Conservation (phyloP, 2,888 invertebrate species). For the Piscicola geometra region DNA sequence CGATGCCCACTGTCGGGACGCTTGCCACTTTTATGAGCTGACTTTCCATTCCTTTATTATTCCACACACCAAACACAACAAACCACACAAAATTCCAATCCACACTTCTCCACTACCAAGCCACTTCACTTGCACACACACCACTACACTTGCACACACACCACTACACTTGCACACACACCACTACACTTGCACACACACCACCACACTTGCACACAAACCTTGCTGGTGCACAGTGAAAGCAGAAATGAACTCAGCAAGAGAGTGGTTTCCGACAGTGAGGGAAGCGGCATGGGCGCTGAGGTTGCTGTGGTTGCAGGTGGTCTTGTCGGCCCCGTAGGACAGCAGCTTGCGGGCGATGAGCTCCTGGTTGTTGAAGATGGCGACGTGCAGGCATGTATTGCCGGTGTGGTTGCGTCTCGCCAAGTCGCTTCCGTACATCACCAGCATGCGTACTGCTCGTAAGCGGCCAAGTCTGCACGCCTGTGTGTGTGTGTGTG, state of each 20-base stretch:
- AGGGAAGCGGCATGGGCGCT: conserved; percentile 96
- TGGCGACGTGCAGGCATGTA: conserved; percentile 23
- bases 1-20: conserved; percentile 16
- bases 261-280: conserved; percentile 87
- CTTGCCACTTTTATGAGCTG: no score
- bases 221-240: conserved; percentile 89
- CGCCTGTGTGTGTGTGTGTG: neutral
- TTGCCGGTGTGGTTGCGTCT: conserved; percentile 17
- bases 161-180: no score
- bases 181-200: no score
- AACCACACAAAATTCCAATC: no score
- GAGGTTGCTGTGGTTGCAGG: conserved; percentile 92
- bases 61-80: no score
- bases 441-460: conserved; percentile 9
- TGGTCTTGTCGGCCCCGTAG: conserved; percentile 86
- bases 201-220: conserved; percentile 60
- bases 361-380: conserved; percentile 58
- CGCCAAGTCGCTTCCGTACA: conserved; percentile 29
- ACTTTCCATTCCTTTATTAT: no score
- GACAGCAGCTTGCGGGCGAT: conserved; percentile 91
- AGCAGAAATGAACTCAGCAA: conserved; percentile 89
- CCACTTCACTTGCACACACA: no score
- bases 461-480: conserved; percentile 13
- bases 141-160: no score
- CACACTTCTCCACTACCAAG: no score